Percentiles rank a stretch among this genome's conserved stretches.
These are phyloP conservation scores for Rhipidura dahli DNA, from an alignment of 2,113 vertebrate genomes.

Conservation along the genomic window DNA sequence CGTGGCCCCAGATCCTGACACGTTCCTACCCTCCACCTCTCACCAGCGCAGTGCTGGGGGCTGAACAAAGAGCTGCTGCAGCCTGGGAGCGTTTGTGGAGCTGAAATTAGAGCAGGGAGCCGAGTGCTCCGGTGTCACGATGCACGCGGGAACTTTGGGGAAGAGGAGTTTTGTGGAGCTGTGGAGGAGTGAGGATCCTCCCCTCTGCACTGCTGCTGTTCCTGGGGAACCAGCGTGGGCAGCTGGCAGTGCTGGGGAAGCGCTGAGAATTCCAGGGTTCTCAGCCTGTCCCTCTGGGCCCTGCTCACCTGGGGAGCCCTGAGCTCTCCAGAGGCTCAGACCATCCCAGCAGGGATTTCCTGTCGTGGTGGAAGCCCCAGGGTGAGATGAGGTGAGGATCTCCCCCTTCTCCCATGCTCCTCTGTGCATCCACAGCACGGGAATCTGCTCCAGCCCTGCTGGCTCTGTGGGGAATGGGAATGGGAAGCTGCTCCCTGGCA, in stretches of 20 bases:
- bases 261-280: rapidly evolving
- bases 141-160: not conserved
- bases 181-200: not conserved
- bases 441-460: not conserved
- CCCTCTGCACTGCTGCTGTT: not conserved
- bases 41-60: not conserved
- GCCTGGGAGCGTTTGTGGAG: not conserved
- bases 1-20: not conserved
- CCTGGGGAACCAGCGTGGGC: not conserved
- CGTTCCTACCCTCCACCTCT: not conserved
- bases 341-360: not conserved
- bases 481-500: not conserved
- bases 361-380: rapidly evolving
- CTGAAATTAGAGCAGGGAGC: not conserved
- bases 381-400: not conserved
- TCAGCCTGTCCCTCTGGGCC: not conserved
- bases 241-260: rapidly evolving
- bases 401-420: not conserved
- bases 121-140: not conserved
- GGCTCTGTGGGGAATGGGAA: not conserved
- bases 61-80: not conserved
- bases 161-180: not conserved
- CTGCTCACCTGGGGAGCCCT: not conserved
- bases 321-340: not conserved
- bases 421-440: not conserved